Percentiles rank a stretch among this genome's conserved stretches.
phyloP scores from a whole-genome alignment of 2,113 vertebrate species.

The Carassius gibelio region DNA sequence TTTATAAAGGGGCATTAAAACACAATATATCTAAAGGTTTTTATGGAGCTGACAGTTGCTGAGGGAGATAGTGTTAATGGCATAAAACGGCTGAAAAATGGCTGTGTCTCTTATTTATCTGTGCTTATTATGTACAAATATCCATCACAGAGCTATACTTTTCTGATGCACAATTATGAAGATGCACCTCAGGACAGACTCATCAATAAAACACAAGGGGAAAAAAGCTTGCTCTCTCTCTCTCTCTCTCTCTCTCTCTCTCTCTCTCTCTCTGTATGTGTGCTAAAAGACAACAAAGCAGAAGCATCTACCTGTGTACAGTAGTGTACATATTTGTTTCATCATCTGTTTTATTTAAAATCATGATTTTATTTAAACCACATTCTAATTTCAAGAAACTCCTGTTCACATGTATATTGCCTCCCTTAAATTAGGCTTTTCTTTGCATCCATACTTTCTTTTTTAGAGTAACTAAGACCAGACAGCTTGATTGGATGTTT shows the following conservation, averaged over 20 bases:
- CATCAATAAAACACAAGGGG: conserved; percentile 65
- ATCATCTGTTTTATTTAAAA: conserved; percentile 21
- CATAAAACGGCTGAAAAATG: conserved; percentile 77
- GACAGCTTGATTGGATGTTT: background rate
- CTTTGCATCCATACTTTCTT: conserved; percentile 13
- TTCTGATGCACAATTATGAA: conserved; percentile 77
- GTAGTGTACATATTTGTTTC: background rate
- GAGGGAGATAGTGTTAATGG: conserved; percentile 75
- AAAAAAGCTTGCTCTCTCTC: conserved; percentile 15
- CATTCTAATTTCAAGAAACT: conserved; percentile 77
- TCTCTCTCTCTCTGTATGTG: conserved; percentile 7
- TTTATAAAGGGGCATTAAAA: conserved; percentile 83
- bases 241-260: background rate
- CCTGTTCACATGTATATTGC: background rate
- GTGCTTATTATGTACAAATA: conserved; percentile 73
- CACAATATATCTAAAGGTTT: conserved; percentile 79
- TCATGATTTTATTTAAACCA: background rate
- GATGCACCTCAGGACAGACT: conserved; percentile 70
- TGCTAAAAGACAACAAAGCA: background rate
- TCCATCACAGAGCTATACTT: conserved; percentile 73
- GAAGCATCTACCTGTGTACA: conserved; percentile 17
- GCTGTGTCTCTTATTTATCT: conserved; percentile 68
- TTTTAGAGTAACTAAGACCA: no score
- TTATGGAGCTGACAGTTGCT: conserved; percentile 77
- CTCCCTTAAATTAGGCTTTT: background rate